phyloP scores from a whole-genome alignment of 2,888 invertebrate species.

The Crossocerus cetratus region DNA sequence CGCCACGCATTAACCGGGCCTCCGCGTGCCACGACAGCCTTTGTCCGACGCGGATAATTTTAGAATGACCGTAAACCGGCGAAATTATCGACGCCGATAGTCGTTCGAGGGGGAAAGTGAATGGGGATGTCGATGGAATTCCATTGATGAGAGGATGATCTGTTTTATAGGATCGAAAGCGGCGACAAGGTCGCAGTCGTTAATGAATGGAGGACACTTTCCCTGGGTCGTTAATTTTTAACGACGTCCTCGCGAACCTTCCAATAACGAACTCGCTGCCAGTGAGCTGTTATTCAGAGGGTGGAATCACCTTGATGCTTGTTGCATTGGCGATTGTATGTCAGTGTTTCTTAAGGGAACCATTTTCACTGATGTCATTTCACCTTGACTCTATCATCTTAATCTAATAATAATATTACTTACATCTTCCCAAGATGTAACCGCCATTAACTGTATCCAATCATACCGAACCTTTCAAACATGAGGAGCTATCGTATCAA shows the following conservation, averaged over 20 bases:
- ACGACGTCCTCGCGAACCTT: slow-evolving; percentile 14
- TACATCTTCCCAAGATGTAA: no score
- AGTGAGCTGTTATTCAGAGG: no score
- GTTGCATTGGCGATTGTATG: no score
- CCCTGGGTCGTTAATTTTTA: slow-evolving; percentile 45
- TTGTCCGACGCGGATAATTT: slow-evolving; percentile 35
- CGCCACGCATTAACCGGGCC: slow-evolving; percentile 54
- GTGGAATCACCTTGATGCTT: no score
- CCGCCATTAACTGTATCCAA: no score
- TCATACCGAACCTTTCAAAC: no score
- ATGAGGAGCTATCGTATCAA: no score
- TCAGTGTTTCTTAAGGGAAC: no score
- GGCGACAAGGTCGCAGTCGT: slow-evolving; percentile 47
- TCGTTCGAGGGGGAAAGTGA: background rate
- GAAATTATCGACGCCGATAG: background rate
- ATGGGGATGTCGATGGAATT: background rate
- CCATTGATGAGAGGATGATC: slow-evolving; percentile 17
- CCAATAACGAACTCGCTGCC: no score
- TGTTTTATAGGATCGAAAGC: slow-evolving; percentile 31
- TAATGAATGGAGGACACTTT: slow-evolving; percentile 41
- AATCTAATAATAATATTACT: no score
- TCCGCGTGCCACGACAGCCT: slow-evolving; percentile 6
- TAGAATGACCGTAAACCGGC: slow-evolving; percentile 34
- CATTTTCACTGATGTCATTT: no score
- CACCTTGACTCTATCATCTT: no score